Conservation (phyloP, 2,797 vertebrate genomes). For the Sebastes umbrosus region DNA sequence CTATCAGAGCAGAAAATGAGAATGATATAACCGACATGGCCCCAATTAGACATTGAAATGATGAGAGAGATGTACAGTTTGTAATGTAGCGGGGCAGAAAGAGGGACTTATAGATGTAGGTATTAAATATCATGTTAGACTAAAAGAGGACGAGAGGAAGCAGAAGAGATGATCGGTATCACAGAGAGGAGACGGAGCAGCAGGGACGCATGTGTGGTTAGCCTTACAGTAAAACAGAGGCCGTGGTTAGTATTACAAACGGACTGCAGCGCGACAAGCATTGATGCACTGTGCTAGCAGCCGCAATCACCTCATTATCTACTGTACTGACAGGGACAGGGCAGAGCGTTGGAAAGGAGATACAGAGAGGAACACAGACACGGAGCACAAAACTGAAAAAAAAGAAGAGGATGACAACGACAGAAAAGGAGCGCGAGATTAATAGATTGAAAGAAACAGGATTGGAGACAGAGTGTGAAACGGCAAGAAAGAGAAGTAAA, state of each 20-base stretch:
- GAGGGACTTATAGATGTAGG: background rate
- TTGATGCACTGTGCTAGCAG: conserved; percentile 31
- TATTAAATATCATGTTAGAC: background rate
- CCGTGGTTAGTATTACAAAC: conserved; percentile 39
- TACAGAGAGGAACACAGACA: conserved; percentile 7
- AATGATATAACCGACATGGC: background rate
- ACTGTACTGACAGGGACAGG: conserved; percentile 40
- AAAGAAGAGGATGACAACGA: background rate
- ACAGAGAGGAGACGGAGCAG: background rate
- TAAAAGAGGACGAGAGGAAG: background rate
- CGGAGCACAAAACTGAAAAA: background rate
- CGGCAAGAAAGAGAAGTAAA: conserved; percentile 16
- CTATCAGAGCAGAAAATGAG: background rate
- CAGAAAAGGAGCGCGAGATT: conserved; percentile 18
- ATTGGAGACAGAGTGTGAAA: conserved; percentile 9
- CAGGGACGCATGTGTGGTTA: background rate
- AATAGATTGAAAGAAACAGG: conserved; percentile 25
- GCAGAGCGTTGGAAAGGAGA: conserved; percentile 23
- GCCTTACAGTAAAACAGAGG: conserved; percentile 38
- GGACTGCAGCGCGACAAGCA: conserved; percentile 34
- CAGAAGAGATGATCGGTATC: background rate
- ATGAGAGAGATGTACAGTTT: background rate
- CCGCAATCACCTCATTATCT: conserved; percentile 69
- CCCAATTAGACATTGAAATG: background rate
- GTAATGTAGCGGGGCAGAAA: background rate